Evolutionary conservation across 2,888 invertebrate species (phyloP), one percentile per base, ranked within the genome.

Genomic region (Sesia apiformis): DNA sequence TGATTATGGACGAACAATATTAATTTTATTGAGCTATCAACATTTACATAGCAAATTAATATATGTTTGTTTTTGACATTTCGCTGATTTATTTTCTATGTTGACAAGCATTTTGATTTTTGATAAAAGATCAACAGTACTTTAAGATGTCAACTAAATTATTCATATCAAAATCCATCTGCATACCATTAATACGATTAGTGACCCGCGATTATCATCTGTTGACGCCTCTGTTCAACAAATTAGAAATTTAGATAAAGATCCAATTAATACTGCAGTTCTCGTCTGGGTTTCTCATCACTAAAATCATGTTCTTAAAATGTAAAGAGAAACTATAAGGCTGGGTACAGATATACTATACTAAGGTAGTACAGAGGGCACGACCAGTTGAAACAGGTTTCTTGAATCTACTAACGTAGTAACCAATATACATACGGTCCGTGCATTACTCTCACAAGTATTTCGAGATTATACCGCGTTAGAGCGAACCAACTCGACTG

Each of bases 401-500:
- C 64, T 68, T 72, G 78, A 61, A 75, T 77, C 85, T 85, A 84
- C 81, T 83, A 84, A 70, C 81, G 83, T 80, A 86, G 81, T 85
- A 82, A 86, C 86, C 84, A 86, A 85, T 84, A 86, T 85, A 84
- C 82, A 81, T 82, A 79, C 76, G 70, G 72, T 76, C 74, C 78
- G 80, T 81, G 78, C 79, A 77, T 81, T 81, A 82, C 81, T 75
- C 72, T 72, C 74, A 52, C 50, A 69, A 70, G 72, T 74, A 78
- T 79, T 46, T 74, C 74, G 72, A 81, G 80, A 81, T 84, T 82
- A 80, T 77, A 78, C 71, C 65, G 76, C 73, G 69, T 72, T 72
- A 69, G 72, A 70, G 66, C 56, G 60, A 57, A 38, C 69, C 65
- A 69, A 65, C 72, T 70, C 66, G 74, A 71, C 78, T 80, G 80